These are phyloP conservation scores for Loris lydekkerianus DNA, from an alignment of 2,797 vertebrate genomes.

Conservation along the genomic window DNA sequence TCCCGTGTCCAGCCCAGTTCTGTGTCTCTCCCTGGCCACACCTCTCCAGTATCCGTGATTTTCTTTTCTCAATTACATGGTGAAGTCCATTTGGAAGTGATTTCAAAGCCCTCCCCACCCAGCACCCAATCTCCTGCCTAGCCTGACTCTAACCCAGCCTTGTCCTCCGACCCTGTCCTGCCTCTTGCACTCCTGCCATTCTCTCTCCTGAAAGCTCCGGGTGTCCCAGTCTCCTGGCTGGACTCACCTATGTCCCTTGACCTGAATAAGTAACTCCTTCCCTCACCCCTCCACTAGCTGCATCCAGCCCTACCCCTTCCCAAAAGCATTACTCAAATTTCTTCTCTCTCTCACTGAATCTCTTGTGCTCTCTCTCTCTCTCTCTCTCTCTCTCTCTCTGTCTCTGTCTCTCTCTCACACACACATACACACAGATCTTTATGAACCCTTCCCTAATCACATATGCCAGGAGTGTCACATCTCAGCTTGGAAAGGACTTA, in stretches of 20 bases:
- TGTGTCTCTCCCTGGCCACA: background rate
- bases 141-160: background rate
- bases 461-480: background rate
- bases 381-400: too few species aligned
- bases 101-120: background rate
- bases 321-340: background rate
- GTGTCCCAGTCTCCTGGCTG: conserved; percentile 4
- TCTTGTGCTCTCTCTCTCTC: too few species aligned
- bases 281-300: background rate
- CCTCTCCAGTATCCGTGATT: background rate
- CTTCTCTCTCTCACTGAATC: too few species aligned
- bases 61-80: background rate
- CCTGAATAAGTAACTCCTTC: background rate
- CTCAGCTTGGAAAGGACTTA: background rate
- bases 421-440: background rate
- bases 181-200: background rate
- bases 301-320: background rate
- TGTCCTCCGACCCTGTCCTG: background rate
- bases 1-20: background rate
- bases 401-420: too few species aligned
- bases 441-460: background rate
- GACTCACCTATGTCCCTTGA: background rate
- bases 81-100: background rate
- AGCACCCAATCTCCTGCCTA: background rate
- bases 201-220: background rate